Evolutionary conservation across 2,797 vertebrate species (phyloP).

Genomic region (Tolypeutes matacus): DNA sequence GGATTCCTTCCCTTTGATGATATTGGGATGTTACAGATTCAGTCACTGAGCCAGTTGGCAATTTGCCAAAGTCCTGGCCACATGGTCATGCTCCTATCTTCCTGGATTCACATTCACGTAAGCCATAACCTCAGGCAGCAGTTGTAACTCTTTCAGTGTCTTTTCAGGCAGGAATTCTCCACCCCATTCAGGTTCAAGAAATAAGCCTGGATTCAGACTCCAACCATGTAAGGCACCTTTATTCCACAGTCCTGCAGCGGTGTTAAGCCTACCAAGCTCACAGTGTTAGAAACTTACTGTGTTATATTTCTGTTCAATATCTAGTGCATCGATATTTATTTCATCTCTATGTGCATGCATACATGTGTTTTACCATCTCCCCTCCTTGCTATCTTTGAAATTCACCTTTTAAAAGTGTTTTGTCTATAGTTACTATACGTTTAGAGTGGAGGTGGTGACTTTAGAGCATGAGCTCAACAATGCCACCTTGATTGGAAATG

Average conservation of each 20-base stretch:
- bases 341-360: background rate
- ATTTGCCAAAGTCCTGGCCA: background rate
- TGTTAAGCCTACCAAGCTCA: background rate
- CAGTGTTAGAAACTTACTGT: background rate
- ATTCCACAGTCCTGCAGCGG: rapidly evolving
- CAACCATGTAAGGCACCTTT: background rate
- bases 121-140: background rate
- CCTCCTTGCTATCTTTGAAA: background rate
- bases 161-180: background rate
- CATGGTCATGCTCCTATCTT: background rate
- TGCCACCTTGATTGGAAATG: background rate
- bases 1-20: background rate
- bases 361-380: background rate
- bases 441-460: background rate
- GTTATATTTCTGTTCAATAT: conserved; percentile 31
- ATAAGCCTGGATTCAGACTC: background rate
- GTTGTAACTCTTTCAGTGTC: background rate
- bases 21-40: background rate
- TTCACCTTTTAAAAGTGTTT: conserved; percentile 44
- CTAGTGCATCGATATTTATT: background rate
- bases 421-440: background rate
- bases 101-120: background rate
- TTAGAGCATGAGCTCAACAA: background rate
- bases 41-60: background rate
- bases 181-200: background rate